A percentile compares a stretch with the other conserved stretches of the same genome.
phyloP scores from a whole-genome alignment of 2,113 vertebrate species.

The Trichomycterus rosablanca region DNA sequence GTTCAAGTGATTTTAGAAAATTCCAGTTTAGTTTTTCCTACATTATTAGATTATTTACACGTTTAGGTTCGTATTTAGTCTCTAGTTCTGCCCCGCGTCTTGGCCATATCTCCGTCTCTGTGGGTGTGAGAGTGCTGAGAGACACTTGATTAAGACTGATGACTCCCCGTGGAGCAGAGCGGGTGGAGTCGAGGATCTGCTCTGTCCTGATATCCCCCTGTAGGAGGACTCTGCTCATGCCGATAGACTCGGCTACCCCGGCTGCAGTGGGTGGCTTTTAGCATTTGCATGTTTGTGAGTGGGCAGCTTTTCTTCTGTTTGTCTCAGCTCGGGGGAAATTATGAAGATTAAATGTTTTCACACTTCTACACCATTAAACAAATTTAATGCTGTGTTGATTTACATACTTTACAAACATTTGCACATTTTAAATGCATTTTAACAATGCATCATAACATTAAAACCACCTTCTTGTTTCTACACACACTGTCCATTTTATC shows the following conservation, averaged over 20 bases:
- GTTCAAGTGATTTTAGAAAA: too few species aligned
- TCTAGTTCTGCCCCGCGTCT: not conserved
- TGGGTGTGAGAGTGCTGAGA: conserved; percentile 45
- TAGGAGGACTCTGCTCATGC: conserved; percentile 21
- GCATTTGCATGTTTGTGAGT: conserved; percentile 37
- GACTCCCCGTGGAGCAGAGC: conserved; percentile 26
- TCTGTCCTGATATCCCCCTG: conserved; percentile 42
- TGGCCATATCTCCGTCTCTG: conserved; percentile 24
- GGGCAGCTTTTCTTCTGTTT: conserved; percentile 17
- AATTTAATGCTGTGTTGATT: too few species aligned
- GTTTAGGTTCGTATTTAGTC: too few species aligned
- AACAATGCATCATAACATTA: too few species aligned
- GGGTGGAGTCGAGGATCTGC: conserved; percentile 46
- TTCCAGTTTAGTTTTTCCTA: too few species aligned
- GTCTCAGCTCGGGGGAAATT: conserved; percentile 34
- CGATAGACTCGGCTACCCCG: conserved; percentile 32
- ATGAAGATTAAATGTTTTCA: conserved; percentile 23
- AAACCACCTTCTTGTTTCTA: too few species aligned
- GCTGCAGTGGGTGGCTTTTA: conserved; percentile 39
- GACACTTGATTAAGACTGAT: conserved; percentile 40
- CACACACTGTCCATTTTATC: too few species aligned
- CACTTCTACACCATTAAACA: too few species aligned
- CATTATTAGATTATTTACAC: too few species aligned
- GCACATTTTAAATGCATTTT: too few species aligned
- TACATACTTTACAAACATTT: too few species aligned